These are phyloP conservation scores for Oryctes rhinoceros DNA, from an alignment of 1,140 invertebrate species.

Conservation along the genomic window DNA sequence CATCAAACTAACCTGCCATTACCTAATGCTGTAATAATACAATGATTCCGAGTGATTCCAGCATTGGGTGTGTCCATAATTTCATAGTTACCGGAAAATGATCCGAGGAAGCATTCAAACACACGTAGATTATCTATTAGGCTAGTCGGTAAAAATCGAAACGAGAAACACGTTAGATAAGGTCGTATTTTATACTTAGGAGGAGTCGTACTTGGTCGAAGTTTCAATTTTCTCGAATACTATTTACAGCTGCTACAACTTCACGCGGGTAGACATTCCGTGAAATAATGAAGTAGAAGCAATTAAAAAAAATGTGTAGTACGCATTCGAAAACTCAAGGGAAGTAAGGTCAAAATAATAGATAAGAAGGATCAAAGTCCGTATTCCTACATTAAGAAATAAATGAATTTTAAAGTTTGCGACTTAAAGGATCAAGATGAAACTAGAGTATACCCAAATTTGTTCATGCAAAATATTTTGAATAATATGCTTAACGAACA, in stretches of 20 bases:
- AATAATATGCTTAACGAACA: no score
- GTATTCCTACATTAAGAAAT: no score
- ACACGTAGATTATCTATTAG: constrained; percentile 21
- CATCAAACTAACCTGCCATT: constrained; percentile 32
- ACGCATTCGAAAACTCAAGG: neutral
- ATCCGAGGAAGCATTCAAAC: constrained; percentile 21
- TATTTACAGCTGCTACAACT: neutral
- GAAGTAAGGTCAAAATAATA: no score
- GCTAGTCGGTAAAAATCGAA: neutral
- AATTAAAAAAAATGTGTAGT: neutral
- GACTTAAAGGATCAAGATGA: no score
- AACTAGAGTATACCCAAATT: no score
- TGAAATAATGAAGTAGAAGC: neutral
- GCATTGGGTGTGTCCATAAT: constrained; percentile 29
- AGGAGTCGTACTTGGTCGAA: neutral
- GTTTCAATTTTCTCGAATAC: neutral
- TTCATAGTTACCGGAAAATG: constrained; percentile 31
- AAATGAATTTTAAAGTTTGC: no score
- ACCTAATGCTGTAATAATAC: neutral
- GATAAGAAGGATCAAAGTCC: no score
- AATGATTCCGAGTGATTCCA: constrained; percentile 6
- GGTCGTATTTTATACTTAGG: neutral
- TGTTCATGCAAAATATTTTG: no score
- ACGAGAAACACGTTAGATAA: constrained; percentile 22
- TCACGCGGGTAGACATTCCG: neutral